These are phyloP conservation scores for Poliocrania exsul DNA, from an alignment of 2,797 vertebrate species.

Conservation along the genomic window DNA sequence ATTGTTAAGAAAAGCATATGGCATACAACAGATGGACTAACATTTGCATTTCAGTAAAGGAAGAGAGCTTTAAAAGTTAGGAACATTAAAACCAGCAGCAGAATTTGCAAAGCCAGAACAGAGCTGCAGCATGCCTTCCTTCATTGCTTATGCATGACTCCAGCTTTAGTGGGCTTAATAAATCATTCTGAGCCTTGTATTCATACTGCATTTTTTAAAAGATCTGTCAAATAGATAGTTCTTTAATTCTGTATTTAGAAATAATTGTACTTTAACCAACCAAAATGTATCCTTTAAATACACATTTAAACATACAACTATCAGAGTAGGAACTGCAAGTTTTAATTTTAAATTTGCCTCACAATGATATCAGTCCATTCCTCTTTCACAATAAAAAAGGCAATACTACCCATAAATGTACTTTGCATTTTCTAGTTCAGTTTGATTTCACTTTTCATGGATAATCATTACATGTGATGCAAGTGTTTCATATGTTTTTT, in stretches of 20 bases:
- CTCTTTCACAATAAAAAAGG: neutral
- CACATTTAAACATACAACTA: neutral
- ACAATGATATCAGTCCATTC: neutral
- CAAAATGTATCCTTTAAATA: neutral
- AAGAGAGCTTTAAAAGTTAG: neutral
- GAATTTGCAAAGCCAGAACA: slow-evolving; percentile 13
- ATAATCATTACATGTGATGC: neutral
- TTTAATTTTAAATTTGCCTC: neutral
- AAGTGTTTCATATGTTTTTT: neutral
- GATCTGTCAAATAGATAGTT: slow-evolving; percentile 7
- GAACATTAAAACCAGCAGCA: neutral
- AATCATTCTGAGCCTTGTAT: slow-evolving; percentile 17
- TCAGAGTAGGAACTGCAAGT: neutral
- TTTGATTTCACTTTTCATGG: neutral
- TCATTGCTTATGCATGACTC: slow-evolving; percentile 31
- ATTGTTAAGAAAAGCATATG: neutral
- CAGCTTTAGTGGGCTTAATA: slow-evolving; percentile 4
- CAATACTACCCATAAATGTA: neutral
- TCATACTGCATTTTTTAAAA: neutral
- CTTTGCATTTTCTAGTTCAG: neutral
- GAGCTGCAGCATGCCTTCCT: neutral
- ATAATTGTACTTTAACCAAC: neutral
- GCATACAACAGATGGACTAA: neutral
- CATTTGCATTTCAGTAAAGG: neutral
- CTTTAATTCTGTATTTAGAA: slow-evolving; percentile 9